Evolutionary conservation across 2,113 vertebrate species (phyloP), one percentile per base, ranked within the genome.

Genomic region (Gnathonemus longibarbis): DNA sequence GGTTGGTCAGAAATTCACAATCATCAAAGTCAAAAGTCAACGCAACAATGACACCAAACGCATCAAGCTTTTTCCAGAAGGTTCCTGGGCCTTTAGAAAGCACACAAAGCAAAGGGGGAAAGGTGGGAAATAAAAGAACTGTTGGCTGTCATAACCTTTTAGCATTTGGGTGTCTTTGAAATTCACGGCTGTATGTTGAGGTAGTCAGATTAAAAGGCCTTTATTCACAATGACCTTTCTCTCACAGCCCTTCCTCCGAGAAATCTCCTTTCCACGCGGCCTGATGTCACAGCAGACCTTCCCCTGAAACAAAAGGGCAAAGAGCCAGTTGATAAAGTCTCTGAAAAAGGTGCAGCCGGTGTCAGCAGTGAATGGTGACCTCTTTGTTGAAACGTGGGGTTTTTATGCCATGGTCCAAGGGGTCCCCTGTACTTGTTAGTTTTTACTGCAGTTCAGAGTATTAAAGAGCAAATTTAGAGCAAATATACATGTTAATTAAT

Each of bases 181-280:
- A 90, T 91, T 90, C 89, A 88, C 84, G 48, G 66, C 45, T 88
- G 80, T 85, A 77, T 52, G 86, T 91, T 49, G 70, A 90, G 89
- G 84, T 89, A 45, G 85, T 89, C 85, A 56, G 85, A 92, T 91
- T 90, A 90, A 92, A 92, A 92, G 86, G 85, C 90, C 70, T 88
- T 91, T 90, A 89, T 93, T 92, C 88, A 89, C 85, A 17, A 46
- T 90, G 90, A 93, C 93, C 91, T 93, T 93, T 93, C 89, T 84
- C 89, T 66, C n/a, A 24, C 11, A 13, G 39, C n/a, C 52, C 70
- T 88, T 90, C 91, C 84, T 88, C 74, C 2, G 89, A 90, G 89
- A 89, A 84, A 89, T 8, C 88, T 88, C 91, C 39, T 48, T 74
- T 46, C 74, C 21, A 10, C 42, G 9, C 9, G 42, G 85, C 53